Evolutionary conservation across 2,888 invertebrate genomes (phyloP), one percentile per base, ranked within the genome.

Genomic region (Clistopyga incitator): DNA sequence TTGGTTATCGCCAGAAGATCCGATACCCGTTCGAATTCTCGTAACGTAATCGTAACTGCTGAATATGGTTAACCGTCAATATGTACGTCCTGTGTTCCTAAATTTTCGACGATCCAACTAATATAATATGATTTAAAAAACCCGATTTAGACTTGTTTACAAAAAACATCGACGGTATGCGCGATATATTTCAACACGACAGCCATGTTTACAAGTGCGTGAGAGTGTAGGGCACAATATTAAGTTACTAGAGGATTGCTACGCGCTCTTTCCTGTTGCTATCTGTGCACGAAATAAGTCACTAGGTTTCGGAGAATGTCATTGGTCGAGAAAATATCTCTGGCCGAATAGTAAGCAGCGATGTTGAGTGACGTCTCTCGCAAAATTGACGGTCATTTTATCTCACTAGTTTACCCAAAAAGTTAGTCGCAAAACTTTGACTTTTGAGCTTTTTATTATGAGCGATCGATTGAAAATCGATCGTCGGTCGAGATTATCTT

Each of bases 171-270:
- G 64, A 71, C 38, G 70, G 61, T 76, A 70, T 47, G 34, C 64
- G 64, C 56, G 76, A 81, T 70, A 77, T 71, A 77, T 71, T 65
- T 54, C 20, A 72, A 67, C 50, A 78, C 82, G 75, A 82, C 79
- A 68, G 82, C 82, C 82, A 79, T 79, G 82, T 78, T 82, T 79
- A 82, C 79, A 79, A 82, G 72, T 74, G 34, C 64, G 64, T 38
- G 64, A 64, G 64, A 38, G 64, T 20, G 38, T 64, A 25, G 15
- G 18, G 29, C 38, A 64, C 20, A 64, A 8, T 34, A 18, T 38
- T 42, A 18, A 18, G 42, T 64, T 64, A 64, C 64, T 38, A 42
- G 64, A 64, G 20, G 20, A 38, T 64, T 0, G 11, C 64, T 64
- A 64, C 64, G 64, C 64, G 38, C 38, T 38, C 25, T 59, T 64